phyloP scores from a whole-genome alignment of 2,797 vertebrate genomes.

The Pelodytes ibericus region DNA sequence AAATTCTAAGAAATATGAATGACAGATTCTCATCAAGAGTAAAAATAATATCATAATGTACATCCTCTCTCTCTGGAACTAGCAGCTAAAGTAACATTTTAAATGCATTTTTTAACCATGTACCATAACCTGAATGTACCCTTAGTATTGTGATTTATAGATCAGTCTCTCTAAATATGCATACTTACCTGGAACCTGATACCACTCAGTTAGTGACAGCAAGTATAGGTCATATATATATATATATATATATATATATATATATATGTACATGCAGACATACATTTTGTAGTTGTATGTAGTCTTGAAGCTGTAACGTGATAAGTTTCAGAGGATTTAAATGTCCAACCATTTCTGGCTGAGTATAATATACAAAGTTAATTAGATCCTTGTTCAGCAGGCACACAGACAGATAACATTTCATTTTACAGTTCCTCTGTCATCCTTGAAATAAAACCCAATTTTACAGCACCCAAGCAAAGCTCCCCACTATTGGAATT shows the following conservation, averaged over 20 bases:
- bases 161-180: too few relatives aligned
- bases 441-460: slow-evolving; percentile 1
- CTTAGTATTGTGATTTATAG: too few relatives aligned
- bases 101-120: too few relatives aligned
- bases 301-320: not conserved
- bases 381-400: not conserved
- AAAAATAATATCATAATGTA: too few relatives aligned
- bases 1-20: too few relatives aligned
- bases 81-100: too few relatives aligned
- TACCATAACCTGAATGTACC: too few relatives aligned
- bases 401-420: not conserved
- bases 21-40: too few relatives aligned
- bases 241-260: slow-evolving; percentile 14
- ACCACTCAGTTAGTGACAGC: not conserved
- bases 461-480: not conserved
- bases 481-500: not conserved
- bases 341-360: not conserved
- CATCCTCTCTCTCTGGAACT: too few relatives aligned
- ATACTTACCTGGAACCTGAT: too few relatives aligned
- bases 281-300: not conserved
- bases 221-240: not conserved
- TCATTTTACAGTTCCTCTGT: not conserved
- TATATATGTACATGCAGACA: not conserved
- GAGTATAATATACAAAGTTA: not conserved
- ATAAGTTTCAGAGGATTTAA: not conserved